Percentiles rank a stretch among this genome's conserved stretches.
Conservation (phyloP, 2,888 invertebrate genomes). For the Geophilus truncorum region DNA sequence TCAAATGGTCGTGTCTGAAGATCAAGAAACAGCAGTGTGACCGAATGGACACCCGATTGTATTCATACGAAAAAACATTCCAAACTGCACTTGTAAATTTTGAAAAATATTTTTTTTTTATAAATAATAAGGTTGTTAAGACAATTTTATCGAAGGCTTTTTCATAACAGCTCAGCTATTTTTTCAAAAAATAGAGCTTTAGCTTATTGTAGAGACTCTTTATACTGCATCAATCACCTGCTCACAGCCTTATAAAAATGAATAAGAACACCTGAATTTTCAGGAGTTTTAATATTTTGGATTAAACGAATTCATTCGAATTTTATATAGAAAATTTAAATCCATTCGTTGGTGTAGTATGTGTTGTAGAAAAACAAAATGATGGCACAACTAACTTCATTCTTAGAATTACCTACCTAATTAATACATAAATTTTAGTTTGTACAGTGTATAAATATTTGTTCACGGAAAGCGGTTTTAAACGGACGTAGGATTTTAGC, state of each 20-base stretch:
- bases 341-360: background rate
- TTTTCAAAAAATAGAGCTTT: background rate
- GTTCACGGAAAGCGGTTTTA: background rate
- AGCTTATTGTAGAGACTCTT: background rate
- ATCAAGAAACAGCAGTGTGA: slow-evolving; percentile 58
- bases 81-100: slow-evolving; percentile 9
- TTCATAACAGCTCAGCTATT: background rate
- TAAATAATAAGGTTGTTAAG: slow-evolving; percentile 3
- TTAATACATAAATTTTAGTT: background rate
- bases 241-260: background rate
- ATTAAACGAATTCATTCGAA: background rate
- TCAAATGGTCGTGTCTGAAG: slow-evolving; percentile 57
- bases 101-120: slow-evolving; percentile 3
- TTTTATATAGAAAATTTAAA: background rate
- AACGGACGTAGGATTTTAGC: background rate
- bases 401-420: background rate
- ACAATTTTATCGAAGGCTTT: background rate
- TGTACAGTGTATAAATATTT: background rate
- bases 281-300: background rate
- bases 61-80: slow-evolving; percentile 9
- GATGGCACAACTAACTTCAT: background rate
- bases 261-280: slow-evolving; percentile 4
- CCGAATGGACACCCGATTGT: slow-evolving; percentile 11
- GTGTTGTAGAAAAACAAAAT: background rate
- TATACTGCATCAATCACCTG: slow-evolving; percentile 10